Conservation (phyloP, 2,888 invertebrate species). For the Boloria euphrosyne region DNA sequence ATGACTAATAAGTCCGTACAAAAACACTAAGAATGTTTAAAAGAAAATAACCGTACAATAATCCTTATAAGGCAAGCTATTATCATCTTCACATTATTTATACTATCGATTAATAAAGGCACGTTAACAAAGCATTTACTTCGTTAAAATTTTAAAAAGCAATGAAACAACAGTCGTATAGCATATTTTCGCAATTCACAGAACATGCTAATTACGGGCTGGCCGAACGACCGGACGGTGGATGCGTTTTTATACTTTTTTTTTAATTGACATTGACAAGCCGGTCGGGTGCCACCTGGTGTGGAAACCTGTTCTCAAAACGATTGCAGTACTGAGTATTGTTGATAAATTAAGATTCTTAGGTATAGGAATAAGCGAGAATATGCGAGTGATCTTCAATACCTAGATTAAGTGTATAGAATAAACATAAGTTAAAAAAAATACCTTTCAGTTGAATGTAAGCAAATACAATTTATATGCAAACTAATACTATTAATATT, state of each 20-base stretch:
- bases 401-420: not conserved
- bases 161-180: slow-evolving; percentile 5
- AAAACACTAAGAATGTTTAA: too few relatives aligned
- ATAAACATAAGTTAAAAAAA: not conserved
- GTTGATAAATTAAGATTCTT: slow-evolving; percentile 14
- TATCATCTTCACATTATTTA: not conserved
- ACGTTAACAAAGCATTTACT: not conserved
- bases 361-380: too few relatives aligned
- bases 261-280: slow-evolving; percentile 40
- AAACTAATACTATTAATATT: too few relatives aligned
- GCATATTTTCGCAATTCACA: slow-evolving; percentile 24
- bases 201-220: slow-evolving; percentile 34
- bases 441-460: too few relatives aligned
- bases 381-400: not conserved
- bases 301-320: slow-evolving; percentile 39
- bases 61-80: not conserved
- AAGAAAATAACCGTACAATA: not conserved
- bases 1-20: too few relatives aligned
- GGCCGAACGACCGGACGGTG: slow-evolving; percentile 24
- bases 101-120: not conserved
- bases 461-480: too few relatives aligned
- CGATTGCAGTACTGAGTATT: slow-evolving; percentile 28
- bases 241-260: slow-evolving; percentile 27
- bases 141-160: slow-evolving; percentile 8
- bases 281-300: slow-evolving; percentile 43